phyloP scores from a whole-genome alignment of 2,888 invertebrate genomes.

The Eupsilia transversa region DNA sequence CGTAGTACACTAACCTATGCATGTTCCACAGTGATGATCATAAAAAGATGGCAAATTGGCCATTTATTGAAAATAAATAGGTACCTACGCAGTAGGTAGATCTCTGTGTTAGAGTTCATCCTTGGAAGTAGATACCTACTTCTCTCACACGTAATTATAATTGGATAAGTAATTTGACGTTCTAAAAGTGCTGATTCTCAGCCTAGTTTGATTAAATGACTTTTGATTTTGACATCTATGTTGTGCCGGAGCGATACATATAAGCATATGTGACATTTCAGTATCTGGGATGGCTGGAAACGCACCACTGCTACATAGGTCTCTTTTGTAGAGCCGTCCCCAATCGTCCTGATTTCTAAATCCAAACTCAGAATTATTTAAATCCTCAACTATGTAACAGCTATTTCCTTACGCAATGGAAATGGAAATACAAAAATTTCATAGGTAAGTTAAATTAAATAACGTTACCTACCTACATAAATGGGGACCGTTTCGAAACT shows the following conservation, averaged over 20 bases:
- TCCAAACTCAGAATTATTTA: background rate
- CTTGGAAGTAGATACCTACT: background rate
- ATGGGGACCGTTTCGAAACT: slow-evolving; percentile 57
- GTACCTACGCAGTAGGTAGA: no score
- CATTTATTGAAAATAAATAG: background rate
- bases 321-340: background rate
- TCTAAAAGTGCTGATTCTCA: no score
- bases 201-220: no score
- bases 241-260: no score
- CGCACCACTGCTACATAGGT: background rate
- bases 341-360: background rate
- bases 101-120: background rate
- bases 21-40: no score
- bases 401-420: slow-evolving; percentile 4
- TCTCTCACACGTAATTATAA: no score
- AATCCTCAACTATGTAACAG: background rate
- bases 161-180: no score
- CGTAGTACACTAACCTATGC: no score
- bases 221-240: no score
- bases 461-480: slow-evolving; percentile 46
- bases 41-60: no score
- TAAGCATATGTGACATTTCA: background rate
- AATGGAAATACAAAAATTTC: slow-evolving; percentile 38
- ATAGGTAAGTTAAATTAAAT: slow-evolving; percentile 53
- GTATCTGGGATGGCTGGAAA: background rate